phyloP scores from a whole-genome alignment of 2,797 vertebrate species.

The Galagoides demidoff region DNA sequence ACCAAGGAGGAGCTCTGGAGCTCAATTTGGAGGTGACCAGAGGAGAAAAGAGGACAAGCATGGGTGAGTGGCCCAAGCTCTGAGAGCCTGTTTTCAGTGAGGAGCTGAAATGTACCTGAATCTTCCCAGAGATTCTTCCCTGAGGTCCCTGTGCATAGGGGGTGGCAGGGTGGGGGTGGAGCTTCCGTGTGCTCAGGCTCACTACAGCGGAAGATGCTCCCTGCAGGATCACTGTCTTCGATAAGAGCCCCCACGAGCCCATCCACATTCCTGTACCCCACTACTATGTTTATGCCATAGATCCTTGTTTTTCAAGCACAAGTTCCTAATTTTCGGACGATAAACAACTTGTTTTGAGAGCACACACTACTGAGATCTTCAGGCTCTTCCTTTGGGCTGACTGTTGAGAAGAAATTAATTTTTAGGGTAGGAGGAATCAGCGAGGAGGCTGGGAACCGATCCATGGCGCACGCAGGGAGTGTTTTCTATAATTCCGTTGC shows the following conservation, averaged over 20 bases:
- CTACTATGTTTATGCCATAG: neutral
- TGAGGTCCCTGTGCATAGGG: neutral
- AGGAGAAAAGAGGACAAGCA: neutral
- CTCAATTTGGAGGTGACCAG: neutral
- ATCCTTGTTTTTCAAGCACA: constrained; percentile 54
- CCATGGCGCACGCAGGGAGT: neutral
- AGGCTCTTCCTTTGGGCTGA: constrained; percentile 38
- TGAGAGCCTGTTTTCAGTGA: neutral
- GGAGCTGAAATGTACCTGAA: neutral
- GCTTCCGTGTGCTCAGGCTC: neutral
- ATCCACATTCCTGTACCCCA: neutral
- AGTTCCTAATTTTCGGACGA: constrained; percentile 40
- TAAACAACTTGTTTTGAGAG: constrained; percentile 76
- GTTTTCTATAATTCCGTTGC: constrained; percentile 34
- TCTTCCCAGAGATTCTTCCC: neutral
- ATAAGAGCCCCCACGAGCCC: neutral
- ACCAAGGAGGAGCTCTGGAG: neutral
- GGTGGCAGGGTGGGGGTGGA: neutral
- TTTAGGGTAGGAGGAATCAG: constrained; percentile 49
- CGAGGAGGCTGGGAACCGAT: neutral
- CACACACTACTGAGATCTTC: constrained; percentile 39
- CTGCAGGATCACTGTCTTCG: neutral
- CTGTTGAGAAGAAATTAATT: constrained; percentile 55
- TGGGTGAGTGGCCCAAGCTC: neutral
- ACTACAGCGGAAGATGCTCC: neutral